Base-by-base conservation (phyloP, 1,140 invertebrate genomes). In the Temnothorax curvispinosus region DNA sequence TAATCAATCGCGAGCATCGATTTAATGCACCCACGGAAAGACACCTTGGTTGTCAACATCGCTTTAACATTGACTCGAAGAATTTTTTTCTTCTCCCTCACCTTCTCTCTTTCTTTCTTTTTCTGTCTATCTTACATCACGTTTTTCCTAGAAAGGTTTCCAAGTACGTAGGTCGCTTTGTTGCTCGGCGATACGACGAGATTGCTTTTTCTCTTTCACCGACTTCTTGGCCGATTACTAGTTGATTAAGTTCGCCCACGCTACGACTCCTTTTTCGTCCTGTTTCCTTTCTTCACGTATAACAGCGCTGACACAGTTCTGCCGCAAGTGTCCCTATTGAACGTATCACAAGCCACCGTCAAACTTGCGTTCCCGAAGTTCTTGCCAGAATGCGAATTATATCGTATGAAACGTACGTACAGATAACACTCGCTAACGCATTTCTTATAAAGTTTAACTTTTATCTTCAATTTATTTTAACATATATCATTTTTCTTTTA, bases 181-280 rank as follows among this genome's bases (percentile, higher is more conserved):
- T 81, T 71, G 65, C 38, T 47, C 65, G 47, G 21, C 65, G 50
- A 80, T 80, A 80, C 60, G 32, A 38, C 60, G 44, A 54, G 72
- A 85, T 86, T 85, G 72, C 65, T 86, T 77, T 75, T 47, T 65
- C 82, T 56, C 50, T 87, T 85, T 77, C 62, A 44, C 62, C 65
- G 75, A 74, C 72, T 77, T 77, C 62, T 50, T 35, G 78, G 80
- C 60, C 85, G 85, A 62, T 74, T 69, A 82, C 64, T 35, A 58
- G 54, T 56, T 62, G 85, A 88, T 88, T 76, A 60, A 87, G 47
- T 80, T 64, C 76, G 60, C 87, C 87, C 69, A 88, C 80, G 44
- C 86, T 18, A 1, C 54, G 54, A 50, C 38, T 62, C 52, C 54
- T 56, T 58, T 54, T 44, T 87, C 52, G 52, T 38, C 50, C 38